phyloP scores from a whole-genome alignment of 1,140 invertebrate genomes.

The Trachymyrmex septentrionalis region DNA sequence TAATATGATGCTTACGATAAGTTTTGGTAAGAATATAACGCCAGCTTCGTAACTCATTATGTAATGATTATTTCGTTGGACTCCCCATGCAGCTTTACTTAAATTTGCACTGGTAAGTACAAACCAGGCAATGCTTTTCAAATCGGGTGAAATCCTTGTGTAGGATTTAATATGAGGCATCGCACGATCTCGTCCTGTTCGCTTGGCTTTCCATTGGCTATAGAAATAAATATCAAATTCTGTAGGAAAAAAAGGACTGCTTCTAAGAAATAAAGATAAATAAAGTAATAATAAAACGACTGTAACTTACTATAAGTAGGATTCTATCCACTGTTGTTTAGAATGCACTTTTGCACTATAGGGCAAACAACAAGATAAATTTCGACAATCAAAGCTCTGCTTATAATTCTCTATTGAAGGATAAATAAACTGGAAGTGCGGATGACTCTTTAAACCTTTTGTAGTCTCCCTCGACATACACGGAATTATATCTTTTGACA shows the following conservation, averaged over 20 bases:
- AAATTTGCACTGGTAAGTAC: conserved; percentile 97
- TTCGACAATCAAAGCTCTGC: conserved; percentile 93
- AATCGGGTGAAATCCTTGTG: conserved; percentile 91
- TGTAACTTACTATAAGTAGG: conserved; percentile 92
- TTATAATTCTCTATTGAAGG: conserved; percentile 93
- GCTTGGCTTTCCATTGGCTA: conserved; percentile 93
- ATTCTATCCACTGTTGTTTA: conserved; percentile 95
- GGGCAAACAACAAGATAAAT: conserved; percentile 95
- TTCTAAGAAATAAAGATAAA: conserved; percentile 13
- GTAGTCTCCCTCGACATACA: conserved; percentile 88
- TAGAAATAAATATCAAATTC: conserved; percentile 21
- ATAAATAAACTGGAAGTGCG: conserved; percentile 89
- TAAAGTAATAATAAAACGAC: conserved; percentile 43
- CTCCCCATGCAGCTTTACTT: conserved; percentile 98
- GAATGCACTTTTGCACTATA: conserved; percentile 92
- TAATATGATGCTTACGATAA: conserved; percentile 90
- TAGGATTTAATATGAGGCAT: conserved; percentile 99
- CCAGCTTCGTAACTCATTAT: conserved; percentile 97
- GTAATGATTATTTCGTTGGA: conserved; percentile 88
- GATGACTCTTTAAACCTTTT: conserved; percentile 80
- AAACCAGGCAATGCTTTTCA: conserved; percentile 91
- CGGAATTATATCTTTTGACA: conserved; percentile 89
- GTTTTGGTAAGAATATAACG: conserved; percentile 94
- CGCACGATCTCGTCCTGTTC: conserved; percentile 90
- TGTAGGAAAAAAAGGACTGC: background rate